Evolutionary conservation across 2,797 vertebrate genomes (phyloP).

Genomic region (Ceryle rudis): DNA sequence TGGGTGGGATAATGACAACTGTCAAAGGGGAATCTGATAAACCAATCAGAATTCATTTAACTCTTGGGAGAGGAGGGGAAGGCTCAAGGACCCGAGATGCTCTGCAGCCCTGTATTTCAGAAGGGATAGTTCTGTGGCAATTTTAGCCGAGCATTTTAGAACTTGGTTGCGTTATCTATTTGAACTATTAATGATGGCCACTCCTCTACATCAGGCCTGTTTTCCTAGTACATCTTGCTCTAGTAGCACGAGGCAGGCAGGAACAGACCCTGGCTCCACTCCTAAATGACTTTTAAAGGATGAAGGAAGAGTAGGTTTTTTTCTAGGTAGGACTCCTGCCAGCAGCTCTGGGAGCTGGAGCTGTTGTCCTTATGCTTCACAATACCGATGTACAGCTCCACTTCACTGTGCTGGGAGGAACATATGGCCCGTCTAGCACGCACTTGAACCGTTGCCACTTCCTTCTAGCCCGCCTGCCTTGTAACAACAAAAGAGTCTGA

Average conservation of each 20-base stretch:
- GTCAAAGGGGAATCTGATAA: not conserved
- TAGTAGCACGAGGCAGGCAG: not conserved
- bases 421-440: constrained; percentile 9
- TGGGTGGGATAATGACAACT: not conserved
- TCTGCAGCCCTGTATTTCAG: not conserved
- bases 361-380: not conserved
- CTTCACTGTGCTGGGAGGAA: not conserved
- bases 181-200: not conserved
- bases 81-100: not conserved
- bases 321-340: not conserved
- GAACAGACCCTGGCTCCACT: not conserved
- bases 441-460: constrained; percentile 30
- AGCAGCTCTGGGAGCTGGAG: constrained; percentile 24
- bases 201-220: not conserved
- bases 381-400: not conserved
- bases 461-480: not conserved
- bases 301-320: constrained; percentile 2
- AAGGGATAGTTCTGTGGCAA: not conserved
- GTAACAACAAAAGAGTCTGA: not conserved
- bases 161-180: not conserved
- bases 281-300: not conserved
- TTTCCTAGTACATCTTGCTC: not conserved
- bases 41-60: not conserved
- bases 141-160: not conserved
- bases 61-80: not conserved